These are phyloP conservation scores for Scaptomyza hsui DNA, from an alignment of 1,140 invertebrate genomes.

Conservation along the genomic window DNA sequence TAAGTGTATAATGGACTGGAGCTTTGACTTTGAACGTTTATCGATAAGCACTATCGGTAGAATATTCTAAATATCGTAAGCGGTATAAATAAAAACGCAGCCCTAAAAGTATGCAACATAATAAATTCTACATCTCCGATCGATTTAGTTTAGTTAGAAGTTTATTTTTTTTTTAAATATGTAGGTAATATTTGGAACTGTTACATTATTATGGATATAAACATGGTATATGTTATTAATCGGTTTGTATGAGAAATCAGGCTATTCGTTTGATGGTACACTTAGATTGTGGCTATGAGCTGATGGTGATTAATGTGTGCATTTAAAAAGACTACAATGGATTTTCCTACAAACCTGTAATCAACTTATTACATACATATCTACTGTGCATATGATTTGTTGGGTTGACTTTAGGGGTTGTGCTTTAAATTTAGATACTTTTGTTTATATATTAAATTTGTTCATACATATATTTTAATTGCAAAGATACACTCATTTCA, in stretches of 20 bases:
- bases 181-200: constrained; percentile 71
- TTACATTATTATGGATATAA: constrained; percentile 72
- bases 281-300: background rate
- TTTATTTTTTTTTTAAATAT: constrained; percentile 59
- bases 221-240: constrained; percentile 48
- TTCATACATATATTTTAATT: constrained; percentile 20
- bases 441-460: constrained; percentile 28
- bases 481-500: constrained; percentile 21
- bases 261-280: constrained; percentile 15
- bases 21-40: background rate
- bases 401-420: constrained; percentile 47
- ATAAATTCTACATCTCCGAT: background rate
- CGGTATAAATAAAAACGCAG: background rate
- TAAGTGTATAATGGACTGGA: too few species aligned
- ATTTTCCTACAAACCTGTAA: constrained; percentile 2
- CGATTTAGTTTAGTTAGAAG: constrained; percentile 37
- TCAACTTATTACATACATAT: background rate
- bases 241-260: constrained; percentile 49
- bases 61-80: background rate
- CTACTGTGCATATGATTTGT: constrained; percentile 44
- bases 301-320: background rate
- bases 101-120: constrained; percentile 28
- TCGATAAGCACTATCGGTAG: constrained; percentile 26
- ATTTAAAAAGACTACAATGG: background rate
- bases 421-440: constrained; percentile 42